A percentile compares a stretch with the other conserved stretches of the same genome.
Evolutionary conservation across 2,797 vertebrate species (phyloP).

Genomic region (Protosalanx chinensis): DNA sequence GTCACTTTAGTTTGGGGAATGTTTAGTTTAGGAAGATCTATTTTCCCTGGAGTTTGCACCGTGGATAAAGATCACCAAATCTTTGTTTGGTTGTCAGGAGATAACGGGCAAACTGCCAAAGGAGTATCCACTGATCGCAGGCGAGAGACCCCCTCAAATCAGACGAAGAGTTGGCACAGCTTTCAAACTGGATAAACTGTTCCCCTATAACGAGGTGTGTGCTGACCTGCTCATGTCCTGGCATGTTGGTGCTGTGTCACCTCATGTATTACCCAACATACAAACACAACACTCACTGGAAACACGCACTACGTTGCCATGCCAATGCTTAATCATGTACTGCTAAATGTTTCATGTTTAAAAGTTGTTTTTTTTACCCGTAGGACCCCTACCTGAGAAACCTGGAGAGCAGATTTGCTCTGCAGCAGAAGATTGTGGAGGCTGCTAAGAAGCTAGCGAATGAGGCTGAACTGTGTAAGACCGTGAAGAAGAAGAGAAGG

Average conservation of each 20-base stretch:
- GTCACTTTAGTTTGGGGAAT: slow-evolving; percentile 7
- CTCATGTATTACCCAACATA: not conserved
- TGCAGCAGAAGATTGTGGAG: slow-evolving; percentile 95
- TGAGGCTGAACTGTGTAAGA: slow-evolving; percentile 89
- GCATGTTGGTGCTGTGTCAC: not conserved
- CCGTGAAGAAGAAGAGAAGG: slow-evolving; percentile 91
- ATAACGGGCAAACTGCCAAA: slow-evolving; percentile 92
- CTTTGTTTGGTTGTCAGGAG: slow-evolving; percentile 71
- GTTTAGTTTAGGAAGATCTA: not conserved
- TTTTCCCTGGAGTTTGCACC: not conserved
- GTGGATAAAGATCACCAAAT: not conserved
- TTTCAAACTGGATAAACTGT: slow-evolving; percentile 90
- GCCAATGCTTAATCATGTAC: not conserved
- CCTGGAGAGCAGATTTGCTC: slow-evolving; percentile 92
- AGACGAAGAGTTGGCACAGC: slow-evolving; percentile 86
- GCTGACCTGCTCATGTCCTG: slow-evolving; percentile 10
- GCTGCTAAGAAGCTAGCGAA: slow-evolving; percentile 91
- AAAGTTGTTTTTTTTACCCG: not conserved
- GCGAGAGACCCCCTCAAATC: slow-evolving; percentile 88
- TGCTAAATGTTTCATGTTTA: too few relatives aligned
- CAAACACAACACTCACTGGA: not conserved
- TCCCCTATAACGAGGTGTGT: slow-evolving; percentile 86
- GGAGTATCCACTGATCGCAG: slow-evolving; percentile 87
- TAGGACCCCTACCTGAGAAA: slow-evolving; percentile 92
- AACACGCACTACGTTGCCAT: not conserved